phyloP scores from a whole-genome alignment of 2,888 invertebrate genomes.

The Clunio marinus region DNA sequence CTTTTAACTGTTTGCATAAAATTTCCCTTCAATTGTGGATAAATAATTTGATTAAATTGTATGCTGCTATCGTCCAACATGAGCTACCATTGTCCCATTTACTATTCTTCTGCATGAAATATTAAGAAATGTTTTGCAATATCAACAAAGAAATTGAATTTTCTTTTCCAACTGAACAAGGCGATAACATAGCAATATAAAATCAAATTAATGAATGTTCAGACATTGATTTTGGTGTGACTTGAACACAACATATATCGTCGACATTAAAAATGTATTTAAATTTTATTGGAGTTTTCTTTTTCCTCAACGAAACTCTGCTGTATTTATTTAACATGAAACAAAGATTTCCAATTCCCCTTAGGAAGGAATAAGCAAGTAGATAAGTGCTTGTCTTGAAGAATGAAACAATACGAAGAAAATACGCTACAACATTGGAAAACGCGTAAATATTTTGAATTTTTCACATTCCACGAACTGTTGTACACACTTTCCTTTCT shows the following conservation, averaged over 20 bases:
- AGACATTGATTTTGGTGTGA: slow-evolving; percentile 15
- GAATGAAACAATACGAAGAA: not conserved
- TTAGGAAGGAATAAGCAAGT: not conserved
- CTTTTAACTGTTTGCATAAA: slow-evolving; percentile 10
- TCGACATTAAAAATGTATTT: slow-evolving; percentile 10
- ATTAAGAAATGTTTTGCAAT: not conserved
- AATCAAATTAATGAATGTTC: not conserved
- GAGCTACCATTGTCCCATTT: not conserved
- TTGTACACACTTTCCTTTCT: not conserved
- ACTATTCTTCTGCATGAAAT: slow-evolving; percentile 1
- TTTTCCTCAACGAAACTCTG: not conserved
- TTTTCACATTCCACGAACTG: slow-evolving; percentile 32
- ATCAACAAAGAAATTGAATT: slow-evolving; percentile 16
- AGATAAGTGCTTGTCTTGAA: not conserved
- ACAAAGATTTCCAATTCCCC: not conserved
- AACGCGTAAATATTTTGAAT: slow-evolving; percentile 31
- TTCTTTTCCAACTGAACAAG: not conserved
- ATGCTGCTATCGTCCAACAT: too few relatives aligned
- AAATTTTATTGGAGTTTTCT: not conserved
- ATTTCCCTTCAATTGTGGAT: too few relatives aligned
- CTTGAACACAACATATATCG: slow-evolving; percentile 6
- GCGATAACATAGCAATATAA: not conserved
- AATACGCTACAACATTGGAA: slow-evolving; percentile 23
- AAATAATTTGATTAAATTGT: too few relatives aligned
- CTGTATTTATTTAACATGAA: not conserved